phyloP scores from a whole-genome alignment of 2,113 vertebrate genomes.

The Pachycephala philippinensis region DNA sequence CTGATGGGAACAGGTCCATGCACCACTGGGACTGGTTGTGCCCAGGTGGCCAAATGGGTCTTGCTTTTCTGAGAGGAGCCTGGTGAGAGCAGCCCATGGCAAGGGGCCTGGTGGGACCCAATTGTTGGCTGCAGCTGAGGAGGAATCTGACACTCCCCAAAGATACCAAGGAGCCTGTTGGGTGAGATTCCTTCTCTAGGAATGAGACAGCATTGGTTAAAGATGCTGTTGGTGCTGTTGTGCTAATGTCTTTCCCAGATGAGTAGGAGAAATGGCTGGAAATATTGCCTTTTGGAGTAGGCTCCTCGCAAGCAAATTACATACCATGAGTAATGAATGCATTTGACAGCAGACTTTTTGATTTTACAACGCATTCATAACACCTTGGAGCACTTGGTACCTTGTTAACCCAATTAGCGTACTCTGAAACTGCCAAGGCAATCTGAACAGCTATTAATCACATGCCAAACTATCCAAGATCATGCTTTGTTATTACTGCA shows the following conservation, averaged over 20 bases:
- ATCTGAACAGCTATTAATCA: slow-evolving; percentile 30
- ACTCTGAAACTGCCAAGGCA: slow-evolving; percentile 17
- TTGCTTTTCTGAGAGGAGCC: neutral
- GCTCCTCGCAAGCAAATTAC: neutral
- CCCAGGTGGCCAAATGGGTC: too few relatives aligned
- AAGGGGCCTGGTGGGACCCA: neutral
- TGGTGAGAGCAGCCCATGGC: neutral
- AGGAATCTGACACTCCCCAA: neutral
- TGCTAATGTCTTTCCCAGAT: neutral
- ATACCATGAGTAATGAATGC: neutral
- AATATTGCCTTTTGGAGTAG: neutral
- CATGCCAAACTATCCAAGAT: neutral
- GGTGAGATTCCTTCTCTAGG: neutral
- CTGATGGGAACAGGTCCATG: neutral
- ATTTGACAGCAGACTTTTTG: slow-evolving; percentile 1
- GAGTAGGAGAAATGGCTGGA: neutral
- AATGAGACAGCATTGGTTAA: neutral
- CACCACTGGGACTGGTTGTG: neutral
- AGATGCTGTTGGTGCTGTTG: neutral
- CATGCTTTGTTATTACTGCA: neutral
- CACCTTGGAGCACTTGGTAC: slow-evolving; percentile 37
- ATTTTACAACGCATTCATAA: slow-evolving; percentile 22
- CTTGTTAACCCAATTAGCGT: slow-evolving; percentile 46
- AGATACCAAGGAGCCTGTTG: neutral
- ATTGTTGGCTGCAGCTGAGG: neutral